Evolutionary conservation across 1,140 invertebrate genomes (phyloP), one percentile per base, ranked within the genome.

Genomic region (Subanguina moxae): DNA sequence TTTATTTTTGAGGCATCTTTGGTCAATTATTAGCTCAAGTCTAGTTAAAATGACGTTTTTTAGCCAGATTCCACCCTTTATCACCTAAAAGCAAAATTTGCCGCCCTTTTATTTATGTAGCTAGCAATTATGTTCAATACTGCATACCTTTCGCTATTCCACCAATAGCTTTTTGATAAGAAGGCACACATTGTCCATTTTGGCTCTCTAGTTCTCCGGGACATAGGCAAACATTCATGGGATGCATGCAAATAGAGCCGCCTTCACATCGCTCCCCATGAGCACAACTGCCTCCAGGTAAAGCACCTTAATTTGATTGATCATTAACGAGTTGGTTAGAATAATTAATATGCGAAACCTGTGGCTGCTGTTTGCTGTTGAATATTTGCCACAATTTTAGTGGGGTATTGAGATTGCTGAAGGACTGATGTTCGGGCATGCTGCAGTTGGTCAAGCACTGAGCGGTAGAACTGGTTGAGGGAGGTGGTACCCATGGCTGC

Each of bases 221-320:
- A 67, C 78, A 80, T 17, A 80, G 67, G 64, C 78, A 80, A 1
- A 80, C 38, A 19, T 70, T 66, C 38, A 79, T 70, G n/a, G 74
- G 69, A 46, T 63, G 65, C 0, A 76, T 70, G 48, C 78, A 80
- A 23, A 70, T 59, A 8, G 73, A 70, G 15, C 80, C 80, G 19
- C 80, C 80, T 5, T 64, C 67, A 59, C 78, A 79, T 57, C 62
- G 62, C 57, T 82, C 79, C 21, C 63, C 67, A 17, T 72, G 66
- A 3, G 62, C 46, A 38, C 78, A 79, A 32, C 65, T 71, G 19
- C 46, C 32, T 38, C 70, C 62, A 38, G 63, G 5, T 57, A 38
- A n/a, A 1, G 62, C 58, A 59, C 11, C 19, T 52, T 3, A 52
- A 52, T 21, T 7, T 52, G 11, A n/a, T n/a, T n/a, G n/a, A n/a